phyloP scores from a whole-genome alignment of 2,113 vertebrate genomes.

The Gallinago media region DNA sequence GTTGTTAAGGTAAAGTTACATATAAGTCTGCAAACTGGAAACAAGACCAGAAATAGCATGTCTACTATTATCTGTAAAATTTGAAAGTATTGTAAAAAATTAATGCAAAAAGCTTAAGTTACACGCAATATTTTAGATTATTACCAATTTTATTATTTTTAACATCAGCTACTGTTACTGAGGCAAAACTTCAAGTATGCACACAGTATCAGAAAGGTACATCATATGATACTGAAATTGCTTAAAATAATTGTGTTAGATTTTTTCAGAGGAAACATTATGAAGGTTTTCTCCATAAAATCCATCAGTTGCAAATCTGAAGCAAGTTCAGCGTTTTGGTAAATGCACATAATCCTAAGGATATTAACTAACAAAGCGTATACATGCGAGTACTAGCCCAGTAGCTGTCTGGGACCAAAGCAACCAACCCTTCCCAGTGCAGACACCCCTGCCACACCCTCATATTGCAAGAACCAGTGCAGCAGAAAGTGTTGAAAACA shows the following conservation, averaged over 20 bases:
- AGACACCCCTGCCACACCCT: constrained; percentile 8
- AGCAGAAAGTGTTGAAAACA: background rate
- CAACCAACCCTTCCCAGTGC: background rate
- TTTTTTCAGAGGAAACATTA: background rate
- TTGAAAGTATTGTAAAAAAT: background rate
- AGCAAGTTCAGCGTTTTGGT: background rate
- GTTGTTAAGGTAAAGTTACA: background rate
- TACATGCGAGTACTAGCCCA: rapidly evolving
- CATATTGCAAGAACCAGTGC: background rate
- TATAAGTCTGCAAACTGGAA: background rate
- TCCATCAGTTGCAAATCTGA: background rate
- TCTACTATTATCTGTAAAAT: background rate
- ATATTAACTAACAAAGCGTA: background rate
- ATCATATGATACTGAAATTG: background rate
- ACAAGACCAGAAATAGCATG: background rate
- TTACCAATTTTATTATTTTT: background rate
- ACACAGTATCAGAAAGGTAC: background rate
- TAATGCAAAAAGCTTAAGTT: background rate
- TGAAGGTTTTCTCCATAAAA: background rate
- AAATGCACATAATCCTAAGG: background rate
- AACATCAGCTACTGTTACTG: background rate
- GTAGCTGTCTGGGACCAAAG: background rate
- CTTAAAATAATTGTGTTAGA: background rate
- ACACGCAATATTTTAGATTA: background rate
- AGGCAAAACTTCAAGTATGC: background rate